Conservation (phyloP, 2,113 vertebrate species). For the Arenaria interpres region DNA sequence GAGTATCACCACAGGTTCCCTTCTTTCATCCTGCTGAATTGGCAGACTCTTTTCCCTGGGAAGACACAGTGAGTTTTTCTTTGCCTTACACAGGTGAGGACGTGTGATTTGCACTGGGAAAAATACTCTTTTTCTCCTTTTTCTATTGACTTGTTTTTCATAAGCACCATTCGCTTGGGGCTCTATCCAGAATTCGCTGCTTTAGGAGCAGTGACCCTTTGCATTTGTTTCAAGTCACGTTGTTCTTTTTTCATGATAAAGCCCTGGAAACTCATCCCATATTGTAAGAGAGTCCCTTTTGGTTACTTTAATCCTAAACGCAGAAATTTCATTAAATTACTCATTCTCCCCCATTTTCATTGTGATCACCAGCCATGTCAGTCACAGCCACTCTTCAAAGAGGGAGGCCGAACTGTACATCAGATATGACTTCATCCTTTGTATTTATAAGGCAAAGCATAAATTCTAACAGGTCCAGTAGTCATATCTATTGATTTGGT, state of each 20-base stretch:
- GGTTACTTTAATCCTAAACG: constrained; percentile 27
- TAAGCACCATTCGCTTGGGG: accelerated
- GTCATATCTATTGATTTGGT: constrained; percentile 70
- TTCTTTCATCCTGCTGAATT: neutral
- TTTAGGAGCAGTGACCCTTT: neutral
- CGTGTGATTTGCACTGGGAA: neutral
- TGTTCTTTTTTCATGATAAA: neutral
- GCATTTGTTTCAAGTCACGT: neutral
- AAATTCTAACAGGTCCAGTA: constrained; percentile 60
- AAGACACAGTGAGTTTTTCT: neutral
- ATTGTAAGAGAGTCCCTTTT: neutral
- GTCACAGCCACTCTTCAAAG: constrained; percentile 9
- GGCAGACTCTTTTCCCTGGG: neutral
- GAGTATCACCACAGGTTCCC: neutral
- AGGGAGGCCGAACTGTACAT: constrained; percentile 32
- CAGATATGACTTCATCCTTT: constrained; percentile 54
- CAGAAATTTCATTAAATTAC: constrained; percentile 36
- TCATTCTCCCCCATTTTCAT: constrained; percentile 9
- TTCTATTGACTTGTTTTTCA: neutral
- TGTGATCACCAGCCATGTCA: constrained; percentile 42
- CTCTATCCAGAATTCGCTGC: neutral
- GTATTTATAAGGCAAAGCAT: constrained; percentile 61
- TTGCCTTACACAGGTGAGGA: neutral
- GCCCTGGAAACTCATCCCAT: neutral
- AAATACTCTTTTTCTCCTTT: neutral